Base-by-base conservation (phyloP, 23 tunicate genomes). In the Aplidium turbinatum region DNA sequence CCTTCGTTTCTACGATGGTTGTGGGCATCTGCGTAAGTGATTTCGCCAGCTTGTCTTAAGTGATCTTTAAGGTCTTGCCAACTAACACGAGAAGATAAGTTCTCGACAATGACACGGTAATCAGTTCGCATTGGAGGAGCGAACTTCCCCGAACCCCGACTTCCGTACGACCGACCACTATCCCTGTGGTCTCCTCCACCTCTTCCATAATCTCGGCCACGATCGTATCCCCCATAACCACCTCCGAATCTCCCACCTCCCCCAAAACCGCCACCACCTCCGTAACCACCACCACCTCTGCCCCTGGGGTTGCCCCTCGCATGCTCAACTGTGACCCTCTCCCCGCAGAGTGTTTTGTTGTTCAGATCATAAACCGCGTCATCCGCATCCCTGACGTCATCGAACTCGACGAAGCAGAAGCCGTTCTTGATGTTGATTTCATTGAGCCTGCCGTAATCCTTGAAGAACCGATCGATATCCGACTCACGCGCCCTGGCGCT, bases 21-120 rank as follows among this genome's bases (percentile, higher is more conserved):
- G 70, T 85, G 91, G 24, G 91, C 91, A 69, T 85, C 91, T 1
- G 91, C 91, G 47, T 42, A 85, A 0, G 91, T 85, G 35, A 85
- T 81, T 47, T 85, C 91, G 20, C 91, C 91, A 31, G 91, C 91
- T 33, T 85, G 84, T 20, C 91, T 58, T 28, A 85, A 51, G 76
- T 85, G 77, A 54, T 85, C 91, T 39, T 85, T 85, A 3, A 85
- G 62, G 48, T 85, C 91, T 70, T 85, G 91, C 91, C 91, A 85
- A 40, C 91, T 85, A 6, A 85, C 91, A 18, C 83, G 69, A 16
- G 91, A 76, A 11, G 91, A 85, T 3, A 85, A 53, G 47, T 85
- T 85, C 47, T 85, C 83, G 36, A 85, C 83, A 34, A 76, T 85
- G 13, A 85, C 83, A 19, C 91, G 64, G 56, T 85, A 85, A 19